Conservation (phyloP, 1,140 invertebrate genomes). For the Drosophila melanogaster region DNA sequence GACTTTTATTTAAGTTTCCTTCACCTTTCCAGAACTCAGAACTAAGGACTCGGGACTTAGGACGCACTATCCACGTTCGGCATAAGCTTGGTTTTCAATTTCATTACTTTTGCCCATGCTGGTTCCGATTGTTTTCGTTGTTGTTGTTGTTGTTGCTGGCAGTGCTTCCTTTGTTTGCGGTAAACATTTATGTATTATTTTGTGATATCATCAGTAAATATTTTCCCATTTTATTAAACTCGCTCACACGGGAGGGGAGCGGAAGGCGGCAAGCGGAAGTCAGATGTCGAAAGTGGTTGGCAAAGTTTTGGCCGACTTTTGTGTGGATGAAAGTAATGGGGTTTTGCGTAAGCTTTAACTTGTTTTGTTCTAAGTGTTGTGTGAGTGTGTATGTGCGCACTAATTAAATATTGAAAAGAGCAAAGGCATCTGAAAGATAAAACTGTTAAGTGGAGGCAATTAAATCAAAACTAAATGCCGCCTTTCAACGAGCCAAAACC, state of each 20-base stretch:
- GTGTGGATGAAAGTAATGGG: slow-evolving; percentile 31
- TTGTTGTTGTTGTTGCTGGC: slow-evolving; percentile 26
- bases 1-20: slow-evolving; percentile 60
- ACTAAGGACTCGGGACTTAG: too few relatives aligned
- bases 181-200: slow-evolving; percentile 62
- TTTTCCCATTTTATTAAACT: slow-evolving; percentile 51
- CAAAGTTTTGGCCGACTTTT: slow-evolving; percentile 48
- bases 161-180: slow-evolving; percentile 57
- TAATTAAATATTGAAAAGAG: slow-evolving; percentile 51
- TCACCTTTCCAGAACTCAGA: slow-evolving; percentile 16
- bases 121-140: slow-evolving; percentile 53
- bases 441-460: slow-evolving; percentile 75
- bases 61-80: slow-evolving; percentile 29
- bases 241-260: not conserved
- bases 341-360: slow-evolving; percentile 24
- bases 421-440: slow-evolving; percentile 66
- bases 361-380: slow-evolving; percentile 14
- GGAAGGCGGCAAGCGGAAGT: not conserved
- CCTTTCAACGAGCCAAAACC: slow-evolving; percentile 64
- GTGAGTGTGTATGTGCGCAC: slow-evolving; percentile 40
- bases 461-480: slow-evolving; percentile 78
- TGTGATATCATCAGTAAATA: slow-evolving; percentile 68
- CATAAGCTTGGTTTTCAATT: slow-evolving; percentile 72
- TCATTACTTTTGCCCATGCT: slow-evolving; percentile 73
- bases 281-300: slow-evolving; percentile 53